phyloP scores from a whole-genome alignment of 1,140 invertebrate genomes.

The Leptinotarsa lineolata region DNA sequence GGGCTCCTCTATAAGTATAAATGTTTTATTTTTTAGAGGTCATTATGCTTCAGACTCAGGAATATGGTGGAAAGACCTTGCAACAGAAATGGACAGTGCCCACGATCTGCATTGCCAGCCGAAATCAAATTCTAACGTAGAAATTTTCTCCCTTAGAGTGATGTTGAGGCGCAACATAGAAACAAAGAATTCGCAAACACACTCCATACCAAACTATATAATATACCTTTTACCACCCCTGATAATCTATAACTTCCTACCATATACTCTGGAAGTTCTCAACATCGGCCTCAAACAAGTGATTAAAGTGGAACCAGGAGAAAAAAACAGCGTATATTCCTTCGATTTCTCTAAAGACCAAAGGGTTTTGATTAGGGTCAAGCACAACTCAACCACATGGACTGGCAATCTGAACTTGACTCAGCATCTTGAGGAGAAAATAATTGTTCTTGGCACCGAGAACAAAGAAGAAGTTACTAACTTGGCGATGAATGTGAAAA shows the following conservation, averaged over 20 bases:
- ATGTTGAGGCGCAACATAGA: slow-evolving; percentile 51
- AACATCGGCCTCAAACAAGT: slow-evolving; percentile 48
- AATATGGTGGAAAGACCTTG: slow-evolving; percentile 82
- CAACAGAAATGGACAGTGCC: slow-evolving; percentile 64
- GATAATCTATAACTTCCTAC: slow-evolving; percentile 76
- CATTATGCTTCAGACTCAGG: slow-evolving; percentile 71
- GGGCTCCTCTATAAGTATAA: not conserved
- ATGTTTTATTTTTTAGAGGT: slow-evolving; percentile 56
- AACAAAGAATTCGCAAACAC: slow-evolving; percentile 54
- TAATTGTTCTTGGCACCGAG: slow-evolving; percentile 67
- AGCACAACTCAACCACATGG: slow-evolving; percentile 74
- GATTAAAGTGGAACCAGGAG: slow-evolving; percentile 70
- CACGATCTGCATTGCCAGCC: slow-evolving; percentile 67
- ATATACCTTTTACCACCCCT: slow-evolving; percentile 74
- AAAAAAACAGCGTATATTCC: slow-evolving; percentile 69
- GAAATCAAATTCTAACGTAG: slow-evolving; percentile 60
- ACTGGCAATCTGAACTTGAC: slow-evolving; percentile 70
- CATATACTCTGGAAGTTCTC: slow-evolving; percentile 68
- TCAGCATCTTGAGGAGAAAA: slow-evolving; percentile 70
- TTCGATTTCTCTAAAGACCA: slow-evolving; percentile 65
- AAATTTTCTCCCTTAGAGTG: slow-evolving; percentile 69
- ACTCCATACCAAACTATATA: slow-evolving; percentile 72
- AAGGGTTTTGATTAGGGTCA: slow-evolving; percentile 67
- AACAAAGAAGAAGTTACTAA: slow-evolving; percentile 67
- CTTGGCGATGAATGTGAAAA: slow-evolving; percentile 68